A percentile compares a stretch with the other conserved stretches of the same genome.
phyloP scores from a whole-genome alignment of 2,797 vertebrate species.

The Melanotaenia maccullochi region DNA sequence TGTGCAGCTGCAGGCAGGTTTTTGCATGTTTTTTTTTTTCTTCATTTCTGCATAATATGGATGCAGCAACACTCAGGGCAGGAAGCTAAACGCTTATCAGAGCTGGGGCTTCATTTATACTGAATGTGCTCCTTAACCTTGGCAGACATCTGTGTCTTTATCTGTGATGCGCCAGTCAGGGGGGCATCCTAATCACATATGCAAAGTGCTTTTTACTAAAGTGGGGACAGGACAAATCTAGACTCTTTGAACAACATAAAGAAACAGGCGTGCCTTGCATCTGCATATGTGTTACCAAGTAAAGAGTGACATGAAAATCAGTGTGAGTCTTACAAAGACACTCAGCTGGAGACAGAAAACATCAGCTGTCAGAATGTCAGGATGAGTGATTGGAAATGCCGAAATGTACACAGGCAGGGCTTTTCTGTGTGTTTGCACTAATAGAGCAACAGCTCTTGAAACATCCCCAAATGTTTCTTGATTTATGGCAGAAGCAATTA shows the following conservation, averaged over 20 bases:
- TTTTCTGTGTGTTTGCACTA: slow-evolving; percentile 64
- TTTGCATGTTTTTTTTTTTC: slow-evolving; percentile 31
- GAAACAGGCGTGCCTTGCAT: neutral
- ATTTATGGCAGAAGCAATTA: slow-evolving; percentile 83
- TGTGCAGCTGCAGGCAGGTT: slow-evolving; percentile 39
- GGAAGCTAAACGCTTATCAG: slow-evolving; percentile 49
- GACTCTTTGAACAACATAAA: slow-evolving; percentile 38
- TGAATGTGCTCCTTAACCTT: slow-evolving; percentile 66
- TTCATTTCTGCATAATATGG: slow-evolving; percentile 30
- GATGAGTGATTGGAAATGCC: slow-evolving; percentile 64
- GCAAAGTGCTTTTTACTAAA: slow-evolving; percentile 40
- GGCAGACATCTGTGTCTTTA: slow-evolving; percentile 31
- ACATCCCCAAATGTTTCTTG: slow-evolving; percentile 73
- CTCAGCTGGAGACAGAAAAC: slow-evolving; percentile 36
- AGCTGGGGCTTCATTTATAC: slow-evolving; percentile 56
- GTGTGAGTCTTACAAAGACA: slow-evolving; percentile 16
- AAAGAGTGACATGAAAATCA: slow-evolving; percentile 19
- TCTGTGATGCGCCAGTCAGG: slow-evolving; percentile 42
- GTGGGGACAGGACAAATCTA: slow-evolving; percentile 22
- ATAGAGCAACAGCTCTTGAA: slow-evolving; percentile 58
- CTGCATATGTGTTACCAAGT: slow-evolving; percentile 1
- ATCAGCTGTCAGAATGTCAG: slow-evolving; percentile 58
- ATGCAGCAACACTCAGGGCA: slow-evolving; percentile 14
- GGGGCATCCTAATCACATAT: slow-evolving; percentile 40
- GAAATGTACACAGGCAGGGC: slow-evolving; percentile 57